Evolutionary conservation across 2,888 invertebrate species (phyloP), one percentile per base, ranked within the genome.

Genomic region (Julus scanicus): DNA sequence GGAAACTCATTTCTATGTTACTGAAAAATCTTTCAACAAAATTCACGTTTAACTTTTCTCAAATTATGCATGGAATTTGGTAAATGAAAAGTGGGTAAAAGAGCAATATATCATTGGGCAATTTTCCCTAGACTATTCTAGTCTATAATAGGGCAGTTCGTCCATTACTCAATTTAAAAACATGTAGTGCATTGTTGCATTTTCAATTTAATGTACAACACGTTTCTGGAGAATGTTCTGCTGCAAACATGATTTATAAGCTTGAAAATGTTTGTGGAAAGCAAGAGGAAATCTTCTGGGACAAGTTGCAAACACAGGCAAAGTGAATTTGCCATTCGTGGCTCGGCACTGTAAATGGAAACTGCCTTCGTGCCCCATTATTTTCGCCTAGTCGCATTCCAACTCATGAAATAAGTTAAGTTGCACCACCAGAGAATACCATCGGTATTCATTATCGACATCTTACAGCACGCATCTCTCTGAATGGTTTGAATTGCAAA

Each of bases 351-450:
- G n/a, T 8, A 53, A 53, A 53, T 63, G 63, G 63, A 63, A 63
- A n/a, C 63, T 17, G 63, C 63, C 63, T 63, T n/a, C 63, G 4
- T 63, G 63, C 63, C 63, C 63, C 63, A 63, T 63, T 63, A 63
- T 63, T 63, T 63, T 63, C n/a, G 63, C n/a, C n/a, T 20, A 63
- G n/a, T n/a, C 63, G n/a, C 63, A n/a, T 63, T 63, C n/a, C 63
- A 3, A 63, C n/a, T 63, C 63, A 63, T 63, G 63, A 63, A 63
- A 63, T 5, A 63, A 20, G 63, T 3, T n/a, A 63, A n/a, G 63
- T 17, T n/a, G 20, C 20, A 63, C 63, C 63, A 63, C 63, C 63
- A 63, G 63, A 63, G 63, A 63, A 63, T 63, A 20, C 6, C 63
- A 17, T 53, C 53, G 53, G 53, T 17, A 53, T 53, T 53, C 53